Conservation (phyloP, 2,888 invertebrate genomes). For the Polietes domitor region DNA sequence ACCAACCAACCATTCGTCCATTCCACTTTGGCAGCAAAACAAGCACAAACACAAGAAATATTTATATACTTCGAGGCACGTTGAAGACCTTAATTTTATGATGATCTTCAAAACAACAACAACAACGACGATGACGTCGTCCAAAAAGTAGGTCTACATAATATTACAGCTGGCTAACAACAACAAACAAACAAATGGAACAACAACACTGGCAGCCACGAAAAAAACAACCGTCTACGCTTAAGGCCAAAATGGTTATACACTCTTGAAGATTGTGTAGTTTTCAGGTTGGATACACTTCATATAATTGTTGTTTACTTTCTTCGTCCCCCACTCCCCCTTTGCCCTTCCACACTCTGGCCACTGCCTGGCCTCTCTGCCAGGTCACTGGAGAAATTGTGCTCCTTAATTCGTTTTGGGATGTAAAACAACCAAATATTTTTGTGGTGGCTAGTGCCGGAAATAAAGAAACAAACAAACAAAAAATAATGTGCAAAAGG, state of each 20-base stretch:
- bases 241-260: conserved; percentile 54
- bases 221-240: conserved; percentile 17
- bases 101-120: conserved; percentile 47
- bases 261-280: conserved; percentile 34
- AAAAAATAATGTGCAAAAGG: background rate
- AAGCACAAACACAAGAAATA: conserved; percentile 15
- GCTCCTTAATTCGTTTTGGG: background rate
- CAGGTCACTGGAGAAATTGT: background rate
- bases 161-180: background rate
- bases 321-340: background rate
- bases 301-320: conserved; percentile 28
- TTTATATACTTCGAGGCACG: conserved; percentile 38
- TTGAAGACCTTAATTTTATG: conserved; percentile 55
- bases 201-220: background rate
- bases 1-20: background rate
- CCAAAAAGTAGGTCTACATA: conserved; percentile 11
- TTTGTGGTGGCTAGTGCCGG: background rate
- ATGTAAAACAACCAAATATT: background rate
- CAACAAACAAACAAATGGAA: conserved; percentile 16
- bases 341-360: background rate
- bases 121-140: conserved; percentile 1
- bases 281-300: conserved; percentile 42
- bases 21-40: background rate
- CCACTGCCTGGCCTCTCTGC: background rate
- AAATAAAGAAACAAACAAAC: too few relatives aligned